phyloP scores from a whole-genome alignment of 1,140 invertebrate genomes.

The Monochamus saltuarius region DNA sequence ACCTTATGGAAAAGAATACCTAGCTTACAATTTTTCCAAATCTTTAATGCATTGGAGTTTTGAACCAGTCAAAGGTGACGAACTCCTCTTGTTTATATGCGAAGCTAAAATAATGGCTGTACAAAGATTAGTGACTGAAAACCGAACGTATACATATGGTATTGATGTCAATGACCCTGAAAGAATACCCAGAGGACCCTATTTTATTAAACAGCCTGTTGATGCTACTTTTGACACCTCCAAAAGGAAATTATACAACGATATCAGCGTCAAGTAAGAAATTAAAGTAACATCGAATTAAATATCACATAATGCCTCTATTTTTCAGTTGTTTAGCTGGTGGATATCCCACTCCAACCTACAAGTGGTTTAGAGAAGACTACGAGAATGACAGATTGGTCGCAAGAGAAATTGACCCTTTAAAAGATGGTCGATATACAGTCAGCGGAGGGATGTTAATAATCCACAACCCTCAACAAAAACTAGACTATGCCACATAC shows the following conservation, averaged over 20 bases:
- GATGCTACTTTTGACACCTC: conserved; percentile 81
- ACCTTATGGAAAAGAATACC: conserved; percentile 56
- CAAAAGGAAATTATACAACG: conserved; percentile 67
- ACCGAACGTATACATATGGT: conserved; percentile 83
- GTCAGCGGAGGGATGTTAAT: conserved; percentile 89
- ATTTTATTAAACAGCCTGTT: conserved; percentile 82
- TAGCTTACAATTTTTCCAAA: conserved; percentile 70
- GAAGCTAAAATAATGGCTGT: conserved; percentile 72
- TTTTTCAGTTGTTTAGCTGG: conserved; percentile 73
- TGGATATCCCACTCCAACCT: conserved; percentile 87
- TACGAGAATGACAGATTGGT: conserved; percentile 76
- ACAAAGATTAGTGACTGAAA: conserved; percentile 67
- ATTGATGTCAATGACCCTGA: conserved; percentile 70
- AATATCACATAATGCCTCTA: not conserved
- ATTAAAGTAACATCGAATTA: not conserved
- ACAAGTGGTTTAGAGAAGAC: conserved; percentile 89
- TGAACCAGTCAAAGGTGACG: conserved; percentile 73
- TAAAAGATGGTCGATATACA: conserved; percentile 74
- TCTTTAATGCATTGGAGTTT: conserved; percentile 79
- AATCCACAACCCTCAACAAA: conserved; percentile 82
- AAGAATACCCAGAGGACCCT: conserved; percentile 82
- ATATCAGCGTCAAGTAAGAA: conserved; percentile 66
- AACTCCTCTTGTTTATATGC: conserved; percentile 83
- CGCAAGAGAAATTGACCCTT: conserved; percentile 73
- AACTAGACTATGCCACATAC: conserved; percentile 81